Evolutionary conservation across 2,113 vertebrate species (phyloP).

Genomic region (Motacilla alba): DNA sequence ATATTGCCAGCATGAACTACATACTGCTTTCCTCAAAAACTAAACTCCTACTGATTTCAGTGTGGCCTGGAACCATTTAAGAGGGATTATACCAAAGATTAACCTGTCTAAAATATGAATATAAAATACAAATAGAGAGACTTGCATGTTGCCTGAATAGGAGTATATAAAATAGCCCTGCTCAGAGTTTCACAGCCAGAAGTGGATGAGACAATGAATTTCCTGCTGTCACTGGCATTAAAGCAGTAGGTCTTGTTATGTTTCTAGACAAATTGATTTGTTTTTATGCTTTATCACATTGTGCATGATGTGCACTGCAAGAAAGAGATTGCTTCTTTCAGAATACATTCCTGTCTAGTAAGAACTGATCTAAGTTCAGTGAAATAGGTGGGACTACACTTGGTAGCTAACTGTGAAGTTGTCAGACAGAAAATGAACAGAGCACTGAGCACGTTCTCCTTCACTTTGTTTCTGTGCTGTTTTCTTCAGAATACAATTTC

Average conservation of each 20-base stretch:
- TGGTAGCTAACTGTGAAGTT: neutral
- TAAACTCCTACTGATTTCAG: neutral
- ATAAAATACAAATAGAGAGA: neutral
- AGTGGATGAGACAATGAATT: neutral
- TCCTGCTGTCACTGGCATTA: neutral
- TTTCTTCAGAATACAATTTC: neutral
- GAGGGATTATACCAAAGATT: neutral
- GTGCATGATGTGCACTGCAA: neutral
- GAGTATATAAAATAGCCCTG: neutral
- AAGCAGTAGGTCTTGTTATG: neutral
- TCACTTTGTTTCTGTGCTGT: neutral
- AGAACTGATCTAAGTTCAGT: neutral
- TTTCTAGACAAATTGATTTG: neutral
- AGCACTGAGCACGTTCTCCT: neutral
- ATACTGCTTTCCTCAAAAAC: neutral
- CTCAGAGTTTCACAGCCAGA: neutral
- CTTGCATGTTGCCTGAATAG: neutral
- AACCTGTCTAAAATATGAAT: neutral
- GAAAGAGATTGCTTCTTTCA: neutral
- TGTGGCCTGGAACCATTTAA: neutral
- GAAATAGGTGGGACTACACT: neutral
- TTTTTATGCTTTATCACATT: constrained; percentile 19
- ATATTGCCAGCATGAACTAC: neutral
- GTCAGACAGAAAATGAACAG: neutral
- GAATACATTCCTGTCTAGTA: neutral